Percentiles rank a stretch among this genome's conserved stretches.
Evolutionary conservation across 2,113 vertebrate genomes (phyloP).

Genomic region (Scomber scombrus): DNA sequence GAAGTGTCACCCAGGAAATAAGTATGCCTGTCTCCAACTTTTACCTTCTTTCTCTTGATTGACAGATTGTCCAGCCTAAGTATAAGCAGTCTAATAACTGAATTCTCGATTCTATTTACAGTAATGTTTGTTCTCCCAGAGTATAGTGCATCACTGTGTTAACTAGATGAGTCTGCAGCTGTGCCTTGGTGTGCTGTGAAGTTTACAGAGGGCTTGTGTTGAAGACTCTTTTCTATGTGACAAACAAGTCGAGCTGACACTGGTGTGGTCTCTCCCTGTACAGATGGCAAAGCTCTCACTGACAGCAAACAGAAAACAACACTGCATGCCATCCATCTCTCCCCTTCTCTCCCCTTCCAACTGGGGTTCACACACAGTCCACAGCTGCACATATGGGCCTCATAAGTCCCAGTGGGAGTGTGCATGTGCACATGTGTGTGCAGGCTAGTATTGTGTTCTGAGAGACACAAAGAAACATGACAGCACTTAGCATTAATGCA

Average conservation of each 20-base stretch:
- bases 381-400: constrained; percentile 75
- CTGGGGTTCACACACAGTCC: constrained; percentile 65
- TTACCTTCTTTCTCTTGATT: not conserved
- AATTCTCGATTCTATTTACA: constrained; percentile 52
- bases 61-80: not conserved
- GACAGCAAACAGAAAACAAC: constrained; percentile 68
- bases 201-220: constrained; percentile 47
- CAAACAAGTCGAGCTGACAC: constrained; percentile 49
- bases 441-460: constrained; percentile 1
- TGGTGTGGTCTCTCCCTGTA: constrained; percentile 42
- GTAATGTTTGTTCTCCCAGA: not conserved
- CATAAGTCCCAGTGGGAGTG: constrained; percentile 46
- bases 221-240: constrained; percentile 43
- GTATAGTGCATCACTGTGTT: constrained; percentile 51
- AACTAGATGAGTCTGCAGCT: constrained; percentile 57
- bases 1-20: too few relatives aligned
- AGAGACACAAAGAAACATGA: constrained; percentile 27
- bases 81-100: constrained; percentile 3
- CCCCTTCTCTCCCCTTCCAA: constrained; percentile 44
- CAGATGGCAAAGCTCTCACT: constrained; percentile 62
- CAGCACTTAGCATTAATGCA: constrained; percentile 7
- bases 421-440: constrained; percentile 21
- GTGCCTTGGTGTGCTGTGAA: constrained; percentile 46
- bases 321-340: constrained; percentile 57
- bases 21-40: not conserved